Evolutionary conservation across 2,113 vertebrate genomes (phyloP), one percentile per base, ranked within the genome.

Genomic region (Potamarius usumacintae): DNA sequence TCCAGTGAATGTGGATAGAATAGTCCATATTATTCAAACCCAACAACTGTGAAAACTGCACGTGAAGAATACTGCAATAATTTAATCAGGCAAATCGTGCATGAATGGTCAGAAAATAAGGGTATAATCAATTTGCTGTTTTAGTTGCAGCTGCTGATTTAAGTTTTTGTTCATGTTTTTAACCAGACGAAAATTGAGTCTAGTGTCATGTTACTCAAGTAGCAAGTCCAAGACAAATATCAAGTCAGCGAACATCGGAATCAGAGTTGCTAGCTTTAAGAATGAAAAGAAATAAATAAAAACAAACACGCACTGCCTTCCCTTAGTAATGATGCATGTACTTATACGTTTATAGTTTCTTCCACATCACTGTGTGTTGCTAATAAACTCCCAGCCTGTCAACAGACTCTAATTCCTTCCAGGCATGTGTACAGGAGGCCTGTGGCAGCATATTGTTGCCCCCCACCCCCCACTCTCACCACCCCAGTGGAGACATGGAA

Each of bases 321-420:
- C 14, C 9, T 82, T 11, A 48, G 30, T 60, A 60, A 60, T 42
- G 0, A 2, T 62, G 14, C 15, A 58, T 34, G 12, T 58, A 34
- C 55, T 20, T 58, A 5, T 80, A 34, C 53, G n/a, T 30, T 15
- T 53, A 10, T 15, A n/a, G 48, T 55, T 65, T 74, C 30, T 53
- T 57, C 52, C 25, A 48, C 52, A 76, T 84, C 42, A 63, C 63
- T 74, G 30, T 71, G 77, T 72, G 57, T 71, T 55, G 27, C 87
- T 90, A 85, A 89, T 89, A 88, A 87, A 85, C 85, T 89, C 80
- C 82, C 87, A 57, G 30, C 67, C 71, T 87, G 83, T 87, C 80
- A 81, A 53, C 78, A 79, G 87, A 53, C 58, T 20, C 50, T 91
- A 87, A 91, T 89, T 85, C 81, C 50, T 89, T 88, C 89, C 88